Conservation (phyloP, 2,113 vertebrate genomes). For the Micromys minutus region DNA sequence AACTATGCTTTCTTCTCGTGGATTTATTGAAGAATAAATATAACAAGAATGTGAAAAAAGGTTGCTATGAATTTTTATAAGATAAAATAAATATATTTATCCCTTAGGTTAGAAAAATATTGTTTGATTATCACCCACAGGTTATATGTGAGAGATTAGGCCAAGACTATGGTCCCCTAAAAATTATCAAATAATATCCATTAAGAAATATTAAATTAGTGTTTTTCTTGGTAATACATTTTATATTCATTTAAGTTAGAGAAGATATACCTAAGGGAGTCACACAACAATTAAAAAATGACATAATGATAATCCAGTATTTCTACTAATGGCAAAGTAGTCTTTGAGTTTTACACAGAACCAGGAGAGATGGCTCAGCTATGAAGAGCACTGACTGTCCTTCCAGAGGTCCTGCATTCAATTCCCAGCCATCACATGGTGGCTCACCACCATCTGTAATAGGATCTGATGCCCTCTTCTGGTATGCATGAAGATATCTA, state of each 20-base stretch:
- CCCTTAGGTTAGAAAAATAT: not conserved
- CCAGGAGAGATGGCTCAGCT: no score
- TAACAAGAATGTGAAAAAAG: constrained; percentile 23
- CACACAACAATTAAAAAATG: not conserved
- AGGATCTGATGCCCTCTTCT: no score
- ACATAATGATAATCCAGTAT: not conserved
- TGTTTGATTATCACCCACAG: not conserved
- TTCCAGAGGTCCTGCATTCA: no score
- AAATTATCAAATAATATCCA: constrained; percentile 25
- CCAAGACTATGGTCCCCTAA: not conserved
- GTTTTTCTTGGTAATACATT: not conserved
- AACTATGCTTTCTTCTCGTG: constrained; percentile 8
- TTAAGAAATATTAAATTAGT: not conserved
- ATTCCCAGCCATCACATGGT: no score
- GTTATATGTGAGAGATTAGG: not conserved
- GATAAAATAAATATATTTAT: constrained; percentile 35
- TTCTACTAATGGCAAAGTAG: not conserved
- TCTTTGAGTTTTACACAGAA: not conserved
- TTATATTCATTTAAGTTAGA: constrained; percentile 6
- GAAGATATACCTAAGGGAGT: not conserved
- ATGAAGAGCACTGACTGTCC: no score
- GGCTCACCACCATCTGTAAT: no score
- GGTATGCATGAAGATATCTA: no score
- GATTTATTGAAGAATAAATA: constrained; percentile 58
- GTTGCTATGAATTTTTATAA: constrained; percentile 40